phyloP scores from a whole-genome alignment of 2,113 vertebrate species.

The Rattus rattus region DNA sequence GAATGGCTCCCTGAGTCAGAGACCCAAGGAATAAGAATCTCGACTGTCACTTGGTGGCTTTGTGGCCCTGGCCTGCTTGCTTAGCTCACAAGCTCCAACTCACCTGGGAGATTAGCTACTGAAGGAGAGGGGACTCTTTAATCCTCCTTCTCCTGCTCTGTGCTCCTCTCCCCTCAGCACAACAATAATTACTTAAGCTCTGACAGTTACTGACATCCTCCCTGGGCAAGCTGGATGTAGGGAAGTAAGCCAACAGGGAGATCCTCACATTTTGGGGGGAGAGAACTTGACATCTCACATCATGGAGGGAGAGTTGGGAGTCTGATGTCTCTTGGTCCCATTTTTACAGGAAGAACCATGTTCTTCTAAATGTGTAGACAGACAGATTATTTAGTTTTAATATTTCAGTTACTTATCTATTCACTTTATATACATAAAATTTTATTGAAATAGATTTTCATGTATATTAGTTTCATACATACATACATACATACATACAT shows the following conservation, averaged over 20 bases:
- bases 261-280: neutral
- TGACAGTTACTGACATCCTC: neutral
- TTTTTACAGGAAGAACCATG: neutral
- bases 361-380: neutral
- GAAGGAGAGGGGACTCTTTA: accelerated
- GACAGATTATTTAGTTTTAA: neutral
- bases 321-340: neutral
- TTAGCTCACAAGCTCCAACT: neutral
- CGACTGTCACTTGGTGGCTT: neutral
- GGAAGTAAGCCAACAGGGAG: neutral
- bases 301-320: neutral
- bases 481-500: neutral
- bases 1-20: neutral
- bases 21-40: neutral
- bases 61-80: neutral
- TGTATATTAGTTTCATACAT: neutral
- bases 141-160: neutral
- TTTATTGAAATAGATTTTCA: neutral
- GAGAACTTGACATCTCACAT: neutral
- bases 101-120: neutral
- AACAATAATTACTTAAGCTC: neutral
- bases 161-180: no score
- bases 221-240: neutral
- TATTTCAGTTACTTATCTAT: neutral
- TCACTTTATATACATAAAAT: neutral